These are phyloP conservation scores for Gymnarchus niloticus DNA, from an alignment of 2,113 vertebrate genomes.

Conservation along the genomic window DNA sequence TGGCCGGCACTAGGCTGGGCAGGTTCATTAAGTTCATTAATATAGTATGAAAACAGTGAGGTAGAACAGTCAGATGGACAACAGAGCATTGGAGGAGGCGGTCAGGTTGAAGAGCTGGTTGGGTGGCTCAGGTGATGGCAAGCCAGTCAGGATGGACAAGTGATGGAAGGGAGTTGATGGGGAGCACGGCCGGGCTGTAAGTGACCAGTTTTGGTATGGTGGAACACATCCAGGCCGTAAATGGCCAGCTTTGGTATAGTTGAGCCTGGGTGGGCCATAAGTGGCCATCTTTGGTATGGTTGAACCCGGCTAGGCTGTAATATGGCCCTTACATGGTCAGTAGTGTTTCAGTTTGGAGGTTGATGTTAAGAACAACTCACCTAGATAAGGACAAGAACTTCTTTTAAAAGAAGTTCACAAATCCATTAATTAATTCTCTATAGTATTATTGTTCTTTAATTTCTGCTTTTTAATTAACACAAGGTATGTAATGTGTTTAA, in stretches of 20 bases:
- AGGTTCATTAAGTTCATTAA: too few species aligned
- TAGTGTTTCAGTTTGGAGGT: not conserved
- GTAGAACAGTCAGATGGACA: too few species aligned
- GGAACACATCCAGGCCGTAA: not conserved
- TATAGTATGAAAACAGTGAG: too few species aligned
- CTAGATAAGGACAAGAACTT: not conserved
- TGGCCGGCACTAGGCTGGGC: too few species aligned
- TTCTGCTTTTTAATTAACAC: too few species aligned
- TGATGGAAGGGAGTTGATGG: too few species aligned
- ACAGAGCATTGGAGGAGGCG: too few species aligned
- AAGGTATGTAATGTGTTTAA: not conserved
- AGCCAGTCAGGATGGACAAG: too few species aligned
- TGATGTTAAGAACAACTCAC: not conserved
- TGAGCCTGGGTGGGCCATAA: too few species aligned
- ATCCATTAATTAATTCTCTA: not conserved
- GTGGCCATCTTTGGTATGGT: not conserved
- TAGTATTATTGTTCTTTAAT: not conserved
- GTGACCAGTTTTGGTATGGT: not conserved
- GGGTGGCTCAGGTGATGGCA: too few species aligned
- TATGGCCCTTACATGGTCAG: not conserved
- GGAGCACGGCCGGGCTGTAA: too few species aligned
- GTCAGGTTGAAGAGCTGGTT: too few species aligned
- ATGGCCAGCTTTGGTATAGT: not conserved
- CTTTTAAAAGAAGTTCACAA: not conserved
- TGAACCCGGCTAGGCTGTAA: not conserved